Evolutionary conservation across 2,797 vertebrate genomes (phyloP).

Genomic region (Acanthis flammea): DNA sequence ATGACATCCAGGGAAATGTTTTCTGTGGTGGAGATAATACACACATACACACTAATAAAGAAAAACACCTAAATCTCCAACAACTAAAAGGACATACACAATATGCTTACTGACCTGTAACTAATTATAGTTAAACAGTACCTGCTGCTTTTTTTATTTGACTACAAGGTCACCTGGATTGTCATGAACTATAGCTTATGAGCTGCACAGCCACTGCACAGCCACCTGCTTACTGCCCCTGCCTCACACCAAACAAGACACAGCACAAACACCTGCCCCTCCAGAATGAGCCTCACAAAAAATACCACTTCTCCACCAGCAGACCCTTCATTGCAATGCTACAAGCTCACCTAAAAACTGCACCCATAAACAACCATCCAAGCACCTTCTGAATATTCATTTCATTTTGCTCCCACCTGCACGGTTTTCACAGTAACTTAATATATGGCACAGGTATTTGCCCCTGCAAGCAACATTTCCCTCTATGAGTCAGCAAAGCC

Average conservation of each 20-base stretch:
- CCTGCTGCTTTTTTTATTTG: neutral
- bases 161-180: neutral
- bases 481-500: neutral
- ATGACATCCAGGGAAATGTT: conserved; percentile 54
- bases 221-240: neutral
- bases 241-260: neutral
- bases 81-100: neutral
- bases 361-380: neutral
- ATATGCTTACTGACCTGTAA: neutral
- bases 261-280: neutral
- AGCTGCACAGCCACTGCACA: neutral
- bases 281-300: neutral
- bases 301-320: neutral
- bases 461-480: neutral
- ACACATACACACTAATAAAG: conserved; percentile 2
- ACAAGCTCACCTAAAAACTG: neutral
- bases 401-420: neutral
- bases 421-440: neutral
- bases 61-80: neutral
- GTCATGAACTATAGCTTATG: neutral
- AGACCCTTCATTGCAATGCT: neutral
- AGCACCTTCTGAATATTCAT: neutral
- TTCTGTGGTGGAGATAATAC: conserved; percentile 35
- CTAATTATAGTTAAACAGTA: neutral
- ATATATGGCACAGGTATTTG: neutral